Evolutionary conservation across 2,888 invertebrate genomes (phyloP).

Genomic region (Petrophora chlorosata): DNA sequence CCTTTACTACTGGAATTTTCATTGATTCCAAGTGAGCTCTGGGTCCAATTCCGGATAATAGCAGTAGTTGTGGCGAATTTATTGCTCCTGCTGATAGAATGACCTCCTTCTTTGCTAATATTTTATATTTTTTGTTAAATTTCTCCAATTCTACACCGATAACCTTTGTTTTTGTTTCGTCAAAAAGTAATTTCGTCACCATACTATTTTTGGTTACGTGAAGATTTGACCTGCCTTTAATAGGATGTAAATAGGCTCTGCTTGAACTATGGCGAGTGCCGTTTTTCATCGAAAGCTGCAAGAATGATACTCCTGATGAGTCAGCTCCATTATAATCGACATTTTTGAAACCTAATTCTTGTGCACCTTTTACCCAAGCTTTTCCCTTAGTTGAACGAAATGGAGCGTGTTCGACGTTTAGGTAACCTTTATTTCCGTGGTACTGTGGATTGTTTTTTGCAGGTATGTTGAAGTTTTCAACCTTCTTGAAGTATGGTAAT

Average conservation of each 20-base stretch:
- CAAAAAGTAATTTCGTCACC: constrained; percentile 84
- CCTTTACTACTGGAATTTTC: constrained; percentile 80
- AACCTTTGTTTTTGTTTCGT: constrained; percentile 79
- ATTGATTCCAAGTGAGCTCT: constrained; percentile 81
- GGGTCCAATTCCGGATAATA: constrained; percentile 91
- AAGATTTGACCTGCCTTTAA: constrained; percentile 84
- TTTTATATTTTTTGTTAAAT: constrained; percentile 73
- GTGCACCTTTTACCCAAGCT: constrained; percentile 85
- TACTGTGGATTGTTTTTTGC: constrained; percentile 75
- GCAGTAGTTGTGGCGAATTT: constrained; percentile 90
- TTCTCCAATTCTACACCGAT: constrained; percentile 85
- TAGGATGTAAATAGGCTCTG: constrained; percentile 86
- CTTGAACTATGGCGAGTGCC: constrained; percentile 87
- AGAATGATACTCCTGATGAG: constrained; percentile 84
- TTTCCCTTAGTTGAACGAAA: constrained; percentile 78
- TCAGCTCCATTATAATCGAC: constrained; percentile 86
- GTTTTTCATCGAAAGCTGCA: constrained; percentile 86
- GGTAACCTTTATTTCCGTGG: constrained; percentile 82
- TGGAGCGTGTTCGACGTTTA: constrained; percentile 81
- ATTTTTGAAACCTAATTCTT: constrained; percentile 83
- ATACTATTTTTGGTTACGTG: constrained; percentile 84
- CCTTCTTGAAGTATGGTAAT: constrained; percentile 90
- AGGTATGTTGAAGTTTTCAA: constrained; percentile 87
- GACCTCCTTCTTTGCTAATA: constrained; percentile 87
- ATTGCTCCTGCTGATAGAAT: constrained; percentile 90